Percentiles rank a stretch among this genome's conserved stretches.
Conservation (phyloP, 2,888 invertebrate genomes). For the Drosophila helvetica region DNA sequence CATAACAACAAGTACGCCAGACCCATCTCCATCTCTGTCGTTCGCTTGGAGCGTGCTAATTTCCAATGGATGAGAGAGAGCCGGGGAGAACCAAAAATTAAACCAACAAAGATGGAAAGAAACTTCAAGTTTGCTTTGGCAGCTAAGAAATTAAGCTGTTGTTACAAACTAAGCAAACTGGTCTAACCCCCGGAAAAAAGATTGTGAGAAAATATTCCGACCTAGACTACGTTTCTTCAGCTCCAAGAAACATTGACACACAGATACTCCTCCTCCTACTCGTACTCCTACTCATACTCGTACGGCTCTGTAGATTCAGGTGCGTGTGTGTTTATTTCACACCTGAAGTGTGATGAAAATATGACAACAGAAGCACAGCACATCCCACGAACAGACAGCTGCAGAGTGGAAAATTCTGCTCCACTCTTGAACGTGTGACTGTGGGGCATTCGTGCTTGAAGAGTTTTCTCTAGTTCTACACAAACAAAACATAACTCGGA, state of each 20-base stretch:
- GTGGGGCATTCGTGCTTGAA: slow-evolving; percentile 77
- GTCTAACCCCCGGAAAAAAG: slow-evolving; percentile 11
- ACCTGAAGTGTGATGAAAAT: slow-evolving; percentile 75
- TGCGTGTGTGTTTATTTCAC: slow-evolving; percentile 65
- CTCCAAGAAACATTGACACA: slow-evolving; percentile 44
- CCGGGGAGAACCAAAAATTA: slow-evolving; percentile 39
- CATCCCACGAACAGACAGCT: slow-evolving; percentile 56
- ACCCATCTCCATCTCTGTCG: slow-evolving; percentile 1
- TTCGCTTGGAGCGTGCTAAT: slow-evolving; percentile 29
- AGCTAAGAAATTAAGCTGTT: slow-evolving; percentile 55
- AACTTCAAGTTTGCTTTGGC: slow-evolving; percentile 44
- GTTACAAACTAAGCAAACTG: slow-evolving; percentile 21
- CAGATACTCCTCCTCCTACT: slow-evolving; percentile 5
- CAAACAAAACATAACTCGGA: slow-evolving; percentile 73
- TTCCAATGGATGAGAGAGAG: slow-evolving; percentile 37
- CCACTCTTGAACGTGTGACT: slow-evolving; percentile 69
- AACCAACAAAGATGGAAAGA: slow-evolving; percentile 42
- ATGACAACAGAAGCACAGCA: slow-evolving; percentile 61
- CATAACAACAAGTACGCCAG: slow-evolving; percentile 17
- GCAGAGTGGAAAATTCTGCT: slow-evolving; percentile 46
- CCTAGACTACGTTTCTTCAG: slow-evolving; percentile 39
- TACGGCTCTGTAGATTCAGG: slow-evolving; percentile 2
- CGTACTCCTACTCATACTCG: slow-evolving; percentile 3
- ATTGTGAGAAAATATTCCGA: slow-evolving; percentile 43
- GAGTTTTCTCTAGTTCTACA: slow-evolving; percentile 60